These are phyloP conservation scores for Tachina grossa DNA, from an alignment of 2,888 invertebrate species.

Conservation along the genomic window DNA sequence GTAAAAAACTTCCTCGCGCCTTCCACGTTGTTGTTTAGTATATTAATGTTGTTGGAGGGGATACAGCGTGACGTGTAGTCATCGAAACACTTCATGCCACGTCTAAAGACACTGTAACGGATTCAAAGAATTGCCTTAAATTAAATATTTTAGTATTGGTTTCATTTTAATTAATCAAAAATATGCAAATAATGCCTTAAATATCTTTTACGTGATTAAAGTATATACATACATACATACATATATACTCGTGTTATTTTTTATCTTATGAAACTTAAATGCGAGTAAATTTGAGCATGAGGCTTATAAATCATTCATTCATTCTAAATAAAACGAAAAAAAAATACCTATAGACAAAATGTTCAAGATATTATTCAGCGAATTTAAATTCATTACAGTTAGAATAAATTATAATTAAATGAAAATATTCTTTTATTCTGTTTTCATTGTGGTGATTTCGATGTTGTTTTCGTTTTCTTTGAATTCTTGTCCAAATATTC, in stretches of 20 bases:
- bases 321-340: too few species aligned
- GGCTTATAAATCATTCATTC: not conserved
- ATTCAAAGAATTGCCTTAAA: not conserved
- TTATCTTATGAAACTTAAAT: not conserved
- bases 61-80: slow-evolving; percentile 80
- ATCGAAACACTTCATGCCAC: slow-evolving; percentile 82
- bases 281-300: not conserved
- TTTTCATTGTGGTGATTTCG: not conserved
- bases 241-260: not conserved
- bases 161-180: not conserved
- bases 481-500: not conserved
- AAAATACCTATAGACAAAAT: too few species aligned
- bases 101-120: slow-evolving; percentile 79
- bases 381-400: too few species aligned
- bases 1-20: slow-evolving; percentile 80
- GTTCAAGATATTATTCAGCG: too few species aligned
- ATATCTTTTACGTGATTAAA: not conserved
- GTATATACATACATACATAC: too few species aligned
- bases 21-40: slow-evolving; percentile 80
- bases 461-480: not conserved
- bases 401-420: not conserved
- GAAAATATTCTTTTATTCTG: not conserved
- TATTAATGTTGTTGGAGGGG: slow-evolving; percentile 75
- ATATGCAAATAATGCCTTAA: not conserved
- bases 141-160: not conserved